Base-by-base conservation (phyloP, 1,140 invertebrate genomes). In the Musca vetustissima region DNA sequence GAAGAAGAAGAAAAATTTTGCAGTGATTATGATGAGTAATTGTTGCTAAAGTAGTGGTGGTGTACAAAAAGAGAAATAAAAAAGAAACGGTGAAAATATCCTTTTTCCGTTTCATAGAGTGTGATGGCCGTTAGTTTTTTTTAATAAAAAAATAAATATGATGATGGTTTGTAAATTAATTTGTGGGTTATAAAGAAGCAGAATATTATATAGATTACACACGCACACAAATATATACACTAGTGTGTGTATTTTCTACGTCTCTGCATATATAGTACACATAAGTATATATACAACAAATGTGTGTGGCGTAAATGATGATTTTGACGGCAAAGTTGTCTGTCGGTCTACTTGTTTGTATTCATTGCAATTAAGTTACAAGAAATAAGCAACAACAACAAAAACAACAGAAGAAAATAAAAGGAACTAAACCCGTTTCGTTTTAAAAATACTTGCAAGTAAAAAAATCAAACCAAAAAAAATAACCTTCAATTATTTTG, bases 1-100 rank as follows among this genome's bases (percentile, higher is more conserved):
- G 28, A 61, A 61, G 19, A 61, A 59, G 32, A 59, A 59, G 7
- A 59, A 17, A n/a, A 61, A 77, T 80, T 79, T 77, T 80, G 74
- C 79, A 78, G 78, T 80, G 78, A 70, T 64, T 32, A 53, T 59
- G 25, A 36, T 61, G 28, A 36, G 11, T 43, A 43, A 43, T 43
- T 43, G 11, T 43, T 32, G 9, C 9, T 32, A 32, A 32, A 32
- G 28, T 43, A 13, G 7, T 43, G 11, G 36, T 32, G 28, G 4
- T 32, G 9, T 32, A 32, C 28, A 32, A 59, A 55, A 59, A 49
- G 48, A 59, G n/a, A n/a, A n/a, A 59, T 24, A 59, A 28, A 61
- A 21, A 43, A 61, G 36, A 55, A 61, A 61, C 57, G 57, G 57
- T 43, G 6, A 28, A 61, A 61, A 61, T 17, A 61, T 36, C 57